Base-by-base conservation (phyloP, 1,140 invertebrate genomes). In the Papilio glaucus region DNA sequence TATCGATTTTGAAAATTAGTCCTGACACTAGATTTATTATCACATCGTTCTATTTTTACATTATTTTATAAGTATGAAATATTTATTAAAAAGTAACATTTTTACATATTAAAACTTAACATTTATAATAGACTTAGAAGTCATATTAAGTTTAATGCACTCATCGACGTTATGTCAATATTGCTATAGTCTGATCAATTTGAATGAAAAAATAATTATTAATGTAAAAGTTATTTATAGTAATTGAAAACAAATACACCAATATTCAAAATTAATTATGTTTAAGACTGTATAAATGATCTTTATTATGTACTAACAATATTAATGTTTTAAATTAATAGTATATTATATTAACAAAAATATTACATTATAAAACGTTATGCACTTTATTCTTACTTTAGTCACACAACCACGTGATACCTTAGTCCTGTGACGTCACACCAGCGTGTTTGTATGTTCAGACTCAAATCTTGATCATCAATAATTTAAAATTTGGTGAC, bases 241-340 rank as follows among this genome's bases (percentile, higher is more conserved):
- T n/a, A n/a, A n/a, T 45, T 45, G 9, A 18, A 45, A 45, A 45
- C 12, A 49, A 49, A 49, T 49, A 18, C 45, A 18, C 45, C 45
- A 49, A 49, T 49, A 21, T 49, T 21, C 21, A 0, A 49, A 49
- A 49, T 21, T 9, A 49, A 49, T 49, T 21, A 49, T 21, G 45
- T 49, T 49, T 49, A 49, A 49, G n/a, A 18, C n/a, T 45, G 18
- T 49, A 49, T 49, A 49, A 42, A n/a, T 42, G 41, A 42, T n/a
- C 13, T n/a, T 42, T 42, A 42, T 42, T 42, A 42, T 42, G n/a
- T n/a, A n/a, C n/a, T n/a, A n/a, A n/a, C n/a, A n/a, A n/a, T n/a
- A n/a, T n/a, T n/a, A n/a, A n/a, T n/a, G n/a, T 42, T n/a, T n/a
- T n/a, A 42, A 42, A 39, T 10, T 0, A 39, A 39, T 39, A n/a